Evolutionary conservation across 2,888 invertebrate genomes (phyloP).

Genomic region (Amiota mariae): DNA sequence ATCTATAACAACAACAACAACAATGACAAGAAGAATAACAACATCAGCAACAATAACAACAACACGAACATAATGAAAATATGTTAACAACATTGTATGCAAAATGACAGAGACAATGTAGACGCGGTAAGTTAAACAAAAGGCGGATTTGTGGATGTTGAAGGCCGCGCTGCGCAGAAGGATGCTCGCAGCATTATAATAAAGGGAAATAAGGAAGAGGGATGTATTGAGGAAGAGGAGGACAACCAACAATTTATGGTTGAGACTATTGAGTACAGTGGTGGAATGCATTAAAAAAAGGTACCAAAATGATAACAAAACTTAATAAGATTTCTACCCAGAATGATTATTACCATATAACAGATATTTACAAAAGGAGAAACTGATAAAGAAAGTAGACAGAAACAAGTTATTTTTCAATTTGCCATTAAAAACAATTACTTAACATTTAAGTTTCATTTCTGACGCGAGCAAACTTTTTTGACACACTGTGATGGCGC

Average conservation of each 20-base stretch:
- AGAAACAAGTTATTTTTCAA: slow-evolving; percentile 46
- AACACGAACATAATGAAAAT: slow-evolving; percentile 11
- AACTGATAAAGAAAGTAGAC: no score
- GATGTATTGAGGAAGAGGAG: not conserved
- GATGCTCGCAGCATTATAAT: not conserved
- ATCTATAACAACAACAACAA: not conserved
- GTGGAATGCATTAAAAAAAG: not conserved
- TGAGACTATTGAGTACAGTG: not conserved
- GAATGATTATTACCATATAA: no score
- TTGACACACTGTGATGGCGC: slow-evolving; percentile 35
- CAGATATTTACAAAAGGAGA: no score
- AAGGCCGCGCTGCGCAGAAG: slow-evolving; percentile 16
- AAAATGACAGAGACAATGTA: slow-evolving; percentile 56
- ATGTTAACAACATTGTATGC: slow-evolving; percentile 54
- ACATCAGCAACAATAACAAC: not conserved
- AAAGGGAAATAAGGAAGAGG: not conserved
- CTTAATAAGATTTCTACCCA: slow-evolving; percentile 34
- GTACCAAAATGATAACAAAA: slow-evolving; percentile 28
- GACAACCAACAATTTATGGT: not conserved
- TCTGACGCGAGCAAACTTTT: slow-evolving; percentile 34
- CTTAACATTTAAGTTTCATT: slow-evolving; percentile 26
- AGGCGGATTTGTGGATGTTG: slow-evolving; percentile 45
- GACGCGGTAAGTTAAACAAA: slow-evolving; percentile 40
- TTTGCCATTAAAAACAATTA: slow-evolving; percentile 43
- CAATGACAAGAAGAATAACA: not conserved